Percentiles rank a stretch among this genome's conserved stretches.
Conservation (phyloP, 2,797 vertebrate species). For the Alcedo quadribrachys region DNA sequence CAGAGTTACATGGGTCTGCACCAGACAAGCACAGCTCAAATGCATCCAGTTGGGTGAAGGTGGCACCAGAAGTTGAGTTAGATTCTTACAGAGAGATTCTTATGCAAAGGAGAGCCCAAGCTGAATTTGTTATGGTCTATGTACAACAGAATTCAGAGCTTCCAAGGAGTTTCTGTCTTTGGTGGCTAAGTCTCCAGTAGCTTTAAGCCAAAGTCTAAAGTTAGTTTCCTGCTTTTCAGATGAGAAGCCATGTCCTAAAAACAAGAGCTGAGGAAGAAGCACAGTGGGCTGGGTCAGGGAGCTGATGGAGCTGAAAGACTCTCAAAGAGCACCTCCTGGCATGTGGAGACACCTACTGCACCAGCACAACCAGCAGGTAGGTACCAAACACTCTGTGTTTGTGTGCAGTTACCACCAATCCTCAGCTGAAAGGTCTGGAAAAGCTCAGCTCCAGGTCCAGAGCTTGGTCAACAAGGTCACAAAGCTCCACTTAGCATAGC, state of each 20-base stretch:
- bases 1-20: neutral
- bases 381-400: rapidly evolving
- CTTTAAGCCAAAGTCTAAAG: neutral
- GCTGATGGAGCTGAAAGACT: too few species aligned
- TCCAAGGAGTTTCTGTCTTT: neutral
- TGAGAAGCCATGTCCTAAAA: neutral
- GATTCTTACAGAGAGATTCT: neutral
- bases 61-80: rapidly evolving
- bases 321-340: too few species aligned
- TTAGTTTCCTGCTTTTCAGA: neutral
- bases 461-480: neutral
- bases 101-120: neutral
- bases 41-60: rapidly evolving
- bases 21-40: neutral
- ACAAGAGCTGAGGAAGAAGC: neutral
- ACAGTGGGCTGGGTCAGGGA: neutral
- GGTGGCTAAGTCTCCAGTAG: neutral
- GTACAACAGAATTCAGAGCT: neutral
- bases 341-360: neutral
- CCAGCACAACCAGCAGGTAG: neutral
- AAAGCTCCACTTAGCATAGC: neutral
- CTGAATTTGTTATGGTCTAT: neutral
- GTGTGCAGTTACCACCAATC: too few species aligned
- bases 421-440: neutral
- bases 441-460: neutral